Evolutionary conservation across 1,140 invertebrate genomes (phyloP), one percentile per base, ranked within the genome.

Genomic region (Leptopilina clavipes): DNA sequence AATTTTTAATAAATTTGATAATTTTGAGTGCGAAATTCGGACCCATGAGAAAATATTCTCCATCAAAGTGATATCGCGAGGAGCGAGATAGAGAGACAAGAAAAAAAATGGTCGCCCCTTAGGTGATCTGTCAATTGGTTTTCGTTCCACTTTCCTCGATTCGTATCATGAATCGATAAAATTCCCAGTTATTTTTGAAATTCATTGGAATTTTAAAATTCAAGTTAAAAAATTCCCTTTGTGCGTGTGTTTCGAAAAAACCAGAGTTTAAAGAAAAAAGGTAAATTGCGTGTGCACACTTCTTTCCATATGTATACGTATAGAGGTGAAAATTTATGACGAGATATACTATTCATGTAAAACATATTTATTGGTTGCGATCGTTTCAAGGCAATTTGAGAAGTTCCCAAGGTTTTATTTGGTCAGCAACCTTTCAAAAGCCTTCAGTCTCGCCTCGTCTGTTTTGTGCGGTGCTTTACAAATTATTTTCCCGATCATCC

Each of bases 81-180:
- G 72, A 79, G 77, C 73, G 70, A 65, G 72, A 76, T 40, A 78
- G 75, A 78, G 75, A 78, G 76, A 31, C 1, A 82, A 73, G 76
- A 31, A 31, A 82, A 73, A 85, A 86, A 83, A 85, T 85, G 84
- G 84, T 86, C 70, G 84, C 81, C 73, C 48, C 77, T 73, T 71
- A 70, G 78, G 75, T 83, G 79, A 85, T 85, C 84, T 86, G 85
- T 86, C 85, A 85, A 84, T 76, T 43, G 6, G 70, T 77, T 75
- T 77, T 71, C 73, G 65, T 56, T 43, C 59, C 44, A 76, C 70
- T 76, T 71, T 78, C 52, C 70, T 71, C 43, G n/a, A 31, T 79
- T 75, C 72, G 44, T 77, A 82, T 76, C 76, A 82, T 83, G 75
- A 72, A 77, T 17, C 14, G 22, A 43, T 76, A 14, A 84, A 83